phyloP scores from a whole-genome alignment of 1,140 invertebrate genomes.

The Brachionus plicatilis region DNA sequence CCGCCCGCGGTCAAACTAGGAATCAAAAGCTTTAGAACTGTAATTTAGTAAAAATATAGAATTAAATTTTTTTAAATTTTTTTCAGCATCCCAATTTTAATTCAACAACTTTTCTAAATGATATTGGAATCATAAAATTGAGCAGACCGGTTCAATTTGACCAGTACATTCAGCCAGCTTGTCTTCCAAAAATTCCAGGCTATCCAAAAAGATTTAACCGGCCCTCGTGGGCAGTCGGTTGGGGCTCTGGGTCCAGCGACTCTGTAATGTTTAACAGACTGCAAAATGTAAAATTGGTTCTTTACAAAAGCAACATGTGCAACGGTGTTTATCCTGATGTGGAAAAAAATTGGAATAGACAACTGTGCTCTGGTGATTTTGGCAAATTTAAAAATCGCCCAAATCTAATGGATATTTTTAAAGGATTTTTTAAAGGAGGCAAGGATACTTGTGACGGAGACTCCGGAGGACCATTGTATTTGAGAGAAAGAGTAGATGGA shows the following conservation, averaged over 20 bases:
- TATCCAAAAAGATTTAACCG: neutral
- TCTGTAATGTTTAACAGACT: neutral
- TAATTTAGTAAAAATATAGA: neutral
- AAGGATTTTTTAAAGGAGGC: neutral
- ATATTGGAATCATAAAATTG: slow-evolving; percentile 14
- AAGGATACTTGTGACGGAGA: slow-evolving; percentile 26
- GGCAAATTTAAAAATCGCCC: neutral
- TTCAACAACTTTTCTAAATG: neutral
- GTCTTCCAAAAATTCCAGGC: neutral
- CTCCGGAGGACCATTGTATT: neutral
- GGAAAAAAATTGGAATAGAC: slow-evolving; percentile 32
- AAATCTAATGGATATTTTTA: too few species aligned
- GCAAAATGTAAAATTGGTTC: slow-evolving; percentile 1
- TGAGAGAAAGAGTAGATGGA: neutral
- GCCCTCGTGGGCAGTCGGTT: neutral
- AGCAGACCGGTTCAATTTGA: neutral
- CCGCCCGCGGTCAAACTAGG: neutral
- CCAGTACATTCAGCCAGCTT: slow-evolving; percentile 5
- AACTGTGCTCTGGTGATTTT: neutral
- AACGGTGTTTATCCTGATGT: neutral
- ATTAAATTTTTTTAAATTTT: too few species aligned
- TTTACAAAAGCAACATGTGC: neutral
- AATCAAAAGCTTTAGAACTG: neutral
- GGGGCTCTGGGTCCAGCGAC: neutral
- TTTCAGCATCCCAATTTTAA: neutral